phyloP scores from a whole-genome alignment of 1,140 invertebrate species.

The Glossosoma conforme region DNA sequence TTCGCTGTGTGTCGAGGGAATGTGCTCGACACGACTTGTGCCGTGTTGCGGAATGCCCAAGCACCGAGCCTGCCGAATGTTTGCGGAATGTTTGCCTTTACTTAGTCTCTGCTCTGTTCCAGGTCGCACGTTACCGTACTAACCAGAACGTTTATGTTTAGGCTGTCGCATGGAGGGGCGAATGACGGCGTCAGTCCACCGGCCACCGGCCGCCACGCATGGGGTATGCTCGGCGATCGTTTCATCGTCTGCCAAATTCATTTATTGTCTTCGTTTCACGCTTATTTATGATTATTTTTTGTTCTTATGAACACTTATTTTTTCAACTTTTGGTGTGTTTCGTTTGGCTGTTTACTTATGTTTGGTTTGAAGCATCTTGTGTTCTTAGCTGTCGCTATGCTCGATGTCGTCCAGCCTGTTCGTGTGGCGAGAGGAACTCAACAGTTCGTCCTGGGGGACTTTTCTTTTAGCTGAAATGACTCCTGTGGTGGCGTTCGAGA shows the following conservation, averaged over 20 bases:
- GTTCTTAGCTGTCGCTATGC: constrained; percentile 21
- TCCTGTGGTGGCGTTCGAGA: constrained; percentile 88
- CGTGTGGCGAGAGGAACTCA: constrained; percentile 30
- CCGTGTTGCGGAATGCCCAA: constrained; percentile 13
- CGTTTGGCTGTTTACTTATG: constrained; percentile 22
- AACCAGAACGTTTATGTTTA: constrained; percentile 27
- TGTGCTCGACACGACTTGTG: not conserved
- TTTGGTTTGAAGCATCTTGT: constrained; percentile 22
- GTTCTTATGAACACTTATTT: constrained; percentile 14
- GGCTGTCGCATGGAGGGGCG: constrained; percentile 24
- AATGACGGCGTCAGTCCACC: constrained; percentile 13
- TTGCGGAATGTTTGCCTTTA: constrained; percentile 16
- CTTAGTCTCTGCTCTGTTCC: constrained; percentile 25
- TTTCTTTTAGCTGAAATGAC: constrained; percentile 68
- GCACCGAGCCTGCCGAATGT: constrained; percentile 24
- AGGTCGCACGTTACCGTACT: constrained; percentile 28
- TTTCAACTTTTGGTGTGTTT: constrained; percentile 9
- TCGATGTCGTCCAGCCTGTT: constrained; percentile 20
- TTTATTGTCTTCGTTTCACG: constrained; percentile 19
- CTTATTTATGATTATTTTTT: constrained; percentile 14
- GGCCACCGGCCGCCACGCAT: constrained; percentile 17
- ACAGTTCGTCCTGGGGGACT: constrained; percentile 20
- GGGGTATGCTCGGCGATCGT: constrained; percentile 28
- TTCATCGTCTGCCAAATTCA: constrained; percentile 28
- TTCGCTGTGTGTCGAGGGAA: not conserved